Evolutionary conservation across 2,888 invertebrate genomes (phyloP), one percentile per base, ranked within the genome.

Genomic region (Lasiommata megera): DNA sequence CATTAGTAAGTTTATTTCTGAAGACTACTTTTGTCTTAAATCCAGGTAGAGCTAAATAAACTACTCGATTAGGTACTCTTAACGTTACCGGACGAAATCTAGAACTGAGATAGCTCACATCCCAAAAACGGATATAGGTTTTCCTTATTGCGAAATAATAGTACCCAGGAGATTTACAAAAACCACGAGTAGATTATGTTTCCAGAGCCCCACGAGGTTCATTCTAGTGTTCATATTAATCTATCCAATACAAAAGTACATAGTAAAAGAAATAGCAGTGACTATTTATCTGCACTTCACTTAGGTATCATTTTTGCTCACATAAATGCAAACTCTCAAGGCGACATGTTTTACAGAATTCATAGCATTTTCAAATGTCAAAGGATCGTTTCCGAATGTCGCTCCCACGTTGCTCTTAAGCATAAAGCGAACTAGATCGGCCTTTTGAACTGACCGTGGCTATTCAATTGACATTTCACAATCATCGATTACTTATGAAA

Each of bases 401-500:
- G 51, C 61, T 61, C 54, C 60, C 62, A 58, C 51, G 58, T 55
- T 56, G 50, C 61, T 60, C 54, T 57, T 61, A 58, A 37, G 57
- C 28, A 47, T 53, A 60, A 50, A 55, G 62, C 54, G 62, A 65
- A 65, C 52, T 61, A 48, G 62, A 64, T 60, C 63, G 60, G 62
- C 61, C 60, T 64, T 62, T 61, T 3, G 40, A 41, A 53, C 65
- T 69, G 75, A 69, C 76, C 71, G 67, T 68, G 69, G 68, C 71
- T 66, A 69, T 31, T 46, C 29, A 46, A 31, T 71, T 69, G 66
- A 65, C 60, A 67, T 81, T 82, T 72, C 74, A 68, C 70, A 79
- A 79, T 69, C 58, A 61, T 61, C 71, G 67, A 79, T 81, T 77
- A 79, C 80, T 73, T 74, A 73, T 73, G 70, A 73, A 76, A 37